Evolutionary conservation across 2,797 vertebrate species (phyloP).

Genomic region (Echiichthys vipera): DNA sequence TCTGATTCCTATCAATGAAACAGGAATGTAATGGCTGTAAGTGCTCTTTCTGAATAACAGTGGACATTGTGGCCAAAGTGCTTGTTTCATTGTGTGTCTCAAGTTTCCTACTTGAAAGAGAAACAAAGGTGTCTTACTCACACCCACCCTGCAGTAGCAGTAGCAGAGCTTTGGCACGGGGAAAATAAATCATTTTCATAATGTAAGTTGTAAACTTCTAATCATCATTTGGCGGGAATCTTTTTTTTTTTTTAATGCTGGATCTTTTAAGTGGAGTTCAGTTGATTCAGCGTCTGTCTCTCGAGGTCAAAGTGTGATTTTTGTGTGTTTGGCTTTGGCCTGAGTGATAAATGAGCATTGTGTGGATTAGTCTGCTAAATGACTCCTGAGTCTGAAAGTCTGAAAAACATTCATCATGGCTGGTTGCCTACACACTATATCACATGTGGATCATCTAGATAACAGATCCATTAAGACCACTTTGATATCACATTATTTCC

Average conservation of each 20-base stretch:
- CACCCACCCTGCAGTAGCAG: not conserved
- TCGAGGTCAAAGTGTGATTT: not conserved
- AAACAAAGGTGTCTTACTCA: not conserved
- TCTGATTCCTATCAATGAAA: conserved; percentile 58
- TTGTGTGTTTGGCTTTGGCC: conserved; percentile 15
- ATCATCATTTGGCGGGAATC: not conserved
- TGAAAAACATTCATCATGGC: conserved; percentile 39
- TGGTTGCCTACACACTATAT: conserved; percentile 29
- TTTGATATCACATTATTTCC: conserved; percentile 56
- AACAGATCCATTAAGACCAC: conserved; percentile 67
- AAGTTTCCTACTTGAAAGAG: conserved; percentile 42
- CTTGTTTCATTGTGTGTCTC: conserved; percentile 48
- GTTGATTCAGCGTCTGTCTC: not conserved
- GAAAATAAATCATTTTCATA: conserved; percentile 22
- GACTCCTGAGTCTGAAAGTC: conserved; percentile 25
- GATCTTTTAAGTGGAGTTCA: not conserved
- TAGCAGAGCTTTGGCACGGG: not conserved
- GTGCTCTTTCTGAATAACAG: conserved; percentile 29
- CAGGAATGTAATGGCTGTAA: conserved; percentile 52
- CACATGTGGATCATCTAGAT: conserved; percentile 62
- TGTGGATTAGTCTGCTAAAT: conserved; percentile 33
- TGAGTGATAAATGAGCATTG: conserved; percentile 57
- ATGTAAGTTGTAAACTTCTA: not conserved
- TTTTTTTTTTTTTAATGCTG: not conserved
- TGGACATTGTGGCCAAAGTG: conserved; percentile 28